Conservation (phyloP, 2,888 invertebrate genomes). For the Gryllus longicercus region DNA sequence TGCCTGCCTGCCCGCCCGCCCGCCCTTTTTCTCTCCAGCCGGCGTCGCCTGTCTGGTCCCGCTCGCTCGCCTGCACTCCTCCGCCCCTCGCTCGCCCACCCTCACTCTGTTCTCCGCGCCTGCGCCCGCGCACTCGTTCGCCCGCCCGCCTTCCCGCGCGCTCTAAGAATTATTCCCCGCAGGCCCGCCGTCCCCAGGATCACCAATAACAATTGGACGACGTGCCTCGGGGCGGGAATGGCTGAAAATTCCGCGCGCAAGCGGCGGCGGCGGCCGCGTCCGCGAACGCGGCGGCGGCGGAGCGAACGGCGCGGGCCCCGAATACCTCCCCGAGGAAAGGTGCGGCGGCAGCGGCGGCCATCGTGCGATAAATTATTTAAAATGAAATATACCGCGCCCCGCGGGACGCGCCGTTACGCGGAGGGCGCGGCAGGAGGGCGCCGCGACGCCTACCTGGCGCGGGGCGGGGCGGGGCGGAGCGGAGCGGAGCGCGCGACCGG, state of each 20-base stretch:
- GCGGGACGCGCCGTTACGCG: background rate
- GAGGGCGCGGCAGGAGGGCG: background rate
- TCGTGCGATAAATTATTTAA: background rate
- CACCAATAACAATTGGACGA: conserved; percentile 32
- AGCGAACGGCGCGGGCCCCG: background rate
- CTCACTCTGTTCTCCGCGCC: too few species aligned
- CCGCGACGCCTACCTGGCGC: background rate
- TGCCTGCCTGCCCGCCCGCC: too few species aligned
- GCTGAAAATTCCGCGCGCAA: background rate
- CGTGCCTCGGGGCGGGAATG: conserved; percentile 29
- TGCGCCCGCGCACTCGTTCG: background rate
- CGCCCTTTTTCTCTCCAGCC: too few species aligned
- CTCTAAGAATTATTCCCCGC: conserved; percentile 17
- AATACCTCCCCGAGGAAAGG: background rate
- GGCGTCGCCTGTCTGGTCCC: too few species aligned
- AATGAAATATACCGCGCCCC: conserved; percentile 1
- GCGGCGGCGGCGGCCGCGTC: background rate
- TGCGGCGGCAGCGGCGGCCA: background rate
- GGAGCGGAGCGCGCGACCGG: background rate
- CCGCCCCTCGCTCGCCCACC: background rate
- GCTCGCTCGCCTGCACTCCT: too few species aligned
- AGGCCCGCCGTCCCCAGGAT: conserved; percentile 21
- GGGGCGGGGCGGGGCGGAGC: background rate
- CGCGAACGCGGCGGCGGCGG: background rate
- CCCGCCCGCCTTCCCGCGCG: background rate